phyloP scores from a whole-genome alignment of 30 jellyfish, hydroid and myxozoan species.

The Sanderia malayensis region DNA sequence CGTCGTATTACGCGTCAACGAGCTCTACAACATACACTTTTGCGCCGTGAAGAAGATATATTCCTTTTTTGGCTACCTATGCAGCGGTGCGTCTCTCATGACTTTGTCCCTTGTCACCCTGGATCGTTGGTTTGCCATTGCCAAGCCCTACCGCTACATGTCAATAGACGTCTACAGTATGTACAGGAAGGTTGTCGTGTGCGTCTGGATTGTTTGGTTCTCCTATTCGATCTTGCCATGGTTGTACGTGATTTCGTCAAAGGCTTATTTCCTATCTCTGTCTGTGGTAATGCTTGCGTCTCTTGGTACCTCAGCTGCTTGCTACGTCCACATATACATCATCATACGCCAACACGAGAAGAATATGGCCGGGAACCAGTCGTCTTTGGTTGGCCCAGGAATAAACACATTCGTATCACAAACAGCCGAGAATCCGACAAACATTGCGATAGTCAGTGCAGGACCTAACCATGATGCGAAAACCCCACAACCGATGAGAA shows the following conservation, averaged over 20 bases:
- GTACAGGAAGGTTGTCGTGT: constrained; percentile 5
- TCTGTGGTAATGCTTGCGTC: constrained; percentile 9
- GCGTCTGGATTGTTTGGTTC: constrained; percentile 24
- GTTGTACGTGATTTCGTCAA: not conserved
- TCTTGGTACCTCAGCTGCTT: not conserved
- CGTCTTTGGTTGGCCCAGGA: not conserved
- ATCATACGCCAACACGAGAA: constrained; percentile 14
- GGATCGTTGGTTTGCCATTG: constrained; percentile 29
- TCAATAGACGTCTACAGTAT: not conserved
- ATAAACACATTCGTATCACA: too few relatives aligned
- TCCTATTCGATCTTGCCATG: constrained; percentile 15
- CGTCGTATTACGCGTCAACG: constrained; percentile 18
- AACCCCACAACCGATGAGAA: too few relatives aligned
- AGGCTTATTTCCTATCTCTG: constrained; percentile 9
- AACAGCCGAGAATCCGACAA: too few relatives aligned
- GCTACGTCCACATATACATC: constrained; percentile 10
- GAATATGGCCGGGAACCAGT: not conserved
- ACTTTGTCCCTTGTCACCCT: constrained; percentile 13
- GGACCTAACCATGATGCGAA: too few relatives aligned
- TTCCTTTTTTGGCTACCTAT: constrained; percentile 7
- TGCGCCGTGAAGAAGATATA: constrained; percentile 8
- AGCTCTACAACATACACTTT: constrained; percentile 10
- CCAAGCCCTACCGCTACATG: constrained; percentile 28
- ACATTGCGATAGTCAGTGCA: too few relatives aligned
- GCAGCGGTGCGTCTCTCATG: constrained; percentile 40